Evolutionary conservation across 1,140 invertebrate species (phyloP), one percentile per base, ranked within the genome.

Genomic region (Hermatobates lingyangjiaoensis): DNA sequence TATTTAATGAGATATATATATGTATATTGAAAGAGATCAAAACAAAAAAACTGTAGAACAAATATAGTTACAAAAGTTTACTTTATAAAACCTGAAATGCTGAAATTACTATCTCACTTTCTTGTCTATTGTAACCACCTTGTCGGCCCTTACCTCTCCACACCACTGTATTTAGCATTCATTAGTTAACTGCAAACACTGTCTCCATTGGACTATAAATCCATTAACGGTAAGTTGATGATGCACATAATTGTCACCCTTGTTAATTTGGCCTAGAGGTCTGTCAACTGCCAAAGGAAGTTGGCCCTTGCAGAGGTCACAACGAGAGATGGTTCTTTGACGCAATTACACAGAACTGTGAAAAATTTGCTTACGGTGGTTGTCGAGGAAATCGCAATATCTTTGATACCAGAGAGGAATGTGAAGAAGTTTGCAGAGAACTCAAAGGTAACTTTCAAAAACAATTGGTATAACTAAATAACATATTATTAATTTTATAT

Each of bases 341-440:
- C 58, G 66, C 68, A 15, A 27, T 44, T 3, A 54, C 51, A n/a
- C 45, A 30, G 27, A 27, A 48, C 44, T 91, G 87, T 61, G 66
- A 71, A 48, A 67, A 76, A 20, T 90, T 90, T 61, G 72, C 69
- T 50, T 88, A 81, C 58, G 76, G 77, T 40, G 83, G 84, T 45
- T 90, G 87, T 60, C 67, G 75, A 39, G 79, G 75, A 0, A 86
- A 84, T 59, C 67, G 68, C 51, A 87, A 87, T 62, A 84, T 83
- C 59, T 87, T 86, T 59, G 64, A 66, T 38, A 69, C 65, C 0
- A 64, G 67, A 12, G 62, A 71, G 55, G 73, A 78, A 25, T 80
- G 77, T 55, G 65, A 68, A 15, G 61, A 64, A n/a, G 61, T 69
- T 51, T 80, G 77, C 58, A 62, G 65, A 2, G 56, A 58, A 12